Base-by-base conservation (phyloP, 2,113 vertebrate species). In the Myocastor coypus region DNA sequence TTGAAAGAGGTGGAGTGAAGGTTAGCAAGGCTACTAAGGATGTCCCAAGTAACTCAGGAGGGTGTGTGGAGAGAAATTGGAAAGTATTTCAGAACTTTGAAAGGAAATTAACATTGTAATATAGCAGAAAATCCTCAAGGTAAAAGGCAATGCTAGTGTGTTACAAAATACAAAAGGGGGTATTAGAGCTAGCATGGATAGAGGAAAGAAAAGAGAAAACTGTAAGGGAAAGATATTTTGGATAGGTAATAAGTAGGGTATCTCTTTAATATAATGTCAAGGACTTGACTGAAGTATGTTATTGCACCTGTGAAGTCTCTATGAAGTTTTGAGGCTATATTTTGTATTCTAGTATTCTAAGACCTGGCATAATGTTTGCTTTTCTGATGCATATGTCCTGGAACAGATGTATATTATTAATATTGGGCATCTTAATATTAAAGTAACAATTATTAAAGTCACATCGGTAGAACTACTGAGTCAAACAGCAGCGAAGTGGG, bases 71-170 rank as follows among this genome's bases (percentile, higher is more conserved):
- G 46, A 61, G 32, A 87, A 78, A 89, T 37, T n/a, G 52, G 89
- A 55, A 46, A 22, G 93, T 57, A 84, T 89, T 19, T 86, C 59
- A 57, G 26, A 92, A 30, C 2, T 16, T 20, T 37, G 8, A 40
- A 83, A 50, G 32, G 20, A 83, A 92, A 94, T n/a, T 77, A 61
- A 87, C 37, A 52, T 55, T 55, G 12, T 93, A 83, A 34, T 89
- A 82, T 52, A 78, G 34, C 87, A 64, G 32, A 87, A 91, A 87
- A 64, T 83, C 52, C 30, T 9, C 40, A 22, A 93, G 22, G 34
- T 73, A 71, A 86, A 91, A 95, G 81, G 42, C 26, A 52, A 59
- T 64, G 12, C 16, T 82, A 13, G 8, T 66, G 52, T 88, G 94
- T 55, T 80, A 87, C 55, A 91, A 63, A 80, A 50, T 64, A 10